Evolutionary conservation across 1,140 invertebrate genomes (phyloP).

Genomic region (Sitodiplosis mosellana): DNA sequence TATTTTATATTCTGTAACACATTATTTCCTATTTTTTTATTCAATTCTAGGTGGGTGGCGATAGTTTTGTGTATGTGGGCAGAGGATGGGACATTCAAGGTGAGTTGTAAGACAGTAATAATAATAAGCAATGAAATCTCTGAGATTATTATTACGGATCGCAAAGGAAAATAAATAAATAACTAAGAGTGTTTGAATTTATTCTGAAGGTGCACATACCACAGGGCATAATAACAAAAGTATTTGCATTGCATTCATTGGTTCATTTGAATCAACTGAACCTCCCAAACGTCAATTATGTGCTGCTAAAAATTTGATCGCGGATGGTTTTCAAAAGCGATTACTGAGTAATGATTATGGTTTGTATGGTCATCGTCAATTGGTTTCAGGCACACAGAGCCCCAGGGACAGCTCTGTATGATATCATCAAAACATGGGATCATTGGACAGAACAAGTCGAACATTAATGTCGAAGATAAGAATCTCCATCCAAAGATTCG

Average conservation of each 20-base stretch:
- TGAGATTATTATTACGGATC: no score
- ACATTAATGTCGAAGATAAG: no score
- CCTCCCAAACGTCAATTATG: conserved; percentile 32
- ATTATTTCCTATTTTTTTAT: no score
- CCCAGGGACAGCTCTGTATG: conserved; percentile 40
- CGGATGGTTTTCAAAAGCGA: conserved; percentile 34
- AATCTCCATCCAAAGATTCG: no score
- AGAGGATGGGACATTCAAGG: conserved; percentile 40
- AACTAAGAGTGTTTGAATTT: no score
- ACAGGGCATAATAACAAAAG: conserved; percentile 37
- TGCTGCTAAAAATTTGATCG: conserved; percentile 34
- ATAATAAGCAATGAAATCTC: no score
- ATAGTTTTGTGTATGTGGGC: conserved; percentile 38
- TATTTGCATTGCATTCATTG: conserved; percentile 50
- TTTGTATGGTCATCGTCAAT: conserved; percentile 39
- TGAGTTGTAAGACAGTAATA: no score
- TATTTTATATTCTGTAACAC: no score
- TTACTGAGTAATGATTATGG: conserved; percentile 35
- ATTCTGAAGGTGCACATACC: conserved; percentile 47
- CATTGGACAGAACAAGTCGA: conserved; percentile 22
- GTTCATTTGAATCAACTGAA: conserved; percentile 36
- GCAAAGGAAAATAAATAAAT: no score
- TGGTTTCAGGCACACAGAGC: conserved; percentile 35
- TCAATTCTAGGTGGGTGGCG: conserved; percentile 42
- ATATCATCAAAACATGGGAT: conserved; percentile 35